A percentile compares a stretch with the other conserved stretches of the same genome.
Conservation (phyloP, 2,888 invertebrate genomes). For the Ophraella communa region DNA sequence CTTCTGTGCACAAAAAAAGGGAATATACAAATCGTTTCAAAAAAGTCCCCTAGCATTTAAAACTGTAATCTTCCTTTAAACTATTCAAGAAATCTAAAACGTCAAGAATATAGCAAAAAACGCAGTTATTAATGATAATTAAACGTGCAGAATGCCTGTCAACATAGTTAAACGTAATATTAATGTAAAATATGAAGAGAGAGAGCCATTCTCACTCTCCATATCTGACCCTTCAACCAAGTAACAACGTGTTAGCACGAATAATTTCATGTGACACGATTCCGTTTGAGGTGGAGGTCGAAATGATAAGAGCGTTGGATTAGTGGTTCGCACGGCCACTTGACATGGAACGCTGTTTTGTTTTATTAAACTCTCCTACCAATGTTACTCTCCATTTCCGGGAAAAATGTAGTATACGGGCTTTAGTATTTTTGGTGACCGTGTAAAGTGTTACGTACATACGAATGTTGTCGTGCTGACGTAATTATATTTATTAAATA, state of each 20-base stretch:
- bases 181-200: no score
- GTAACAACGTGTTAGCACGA: conserved; percentile 27
- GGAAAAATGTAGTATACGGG: not conserved
- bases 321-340: not conserved
- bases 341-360: not conserved
- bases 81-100: not conserved
- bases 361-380: not conserved
- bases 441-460: no score
- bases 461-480: no score
- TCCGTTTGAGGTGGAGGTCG: conserved; percentile 5
- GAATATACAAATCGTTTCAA: no score
- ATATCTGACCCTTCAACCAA: conserved; percentile 3
- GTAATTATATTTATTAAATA: no score
- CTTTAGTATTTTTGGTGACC: no score
- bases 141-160: conserved; percentile 9
- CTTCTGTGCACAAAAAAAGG: no score
- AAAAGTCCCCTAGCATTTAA: no score
- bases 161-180: conserved; percentile 18
- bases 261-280: conserved; percentile 21
- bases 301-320: conserved; percentile 3
- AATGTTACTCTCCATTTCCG: not conserved
- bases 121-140: not conserved
- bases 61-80: not conserved
- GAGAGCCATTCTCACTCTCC: not conserved
- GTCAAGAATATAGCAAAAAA: not conserved